A percentile compares a stretch with the other conserved stretches of the same genome.
Evolutionary conservation across 2,888 invertebrate species (phyloP).

Genomic region (Azorinus chamasolen): DNA sequence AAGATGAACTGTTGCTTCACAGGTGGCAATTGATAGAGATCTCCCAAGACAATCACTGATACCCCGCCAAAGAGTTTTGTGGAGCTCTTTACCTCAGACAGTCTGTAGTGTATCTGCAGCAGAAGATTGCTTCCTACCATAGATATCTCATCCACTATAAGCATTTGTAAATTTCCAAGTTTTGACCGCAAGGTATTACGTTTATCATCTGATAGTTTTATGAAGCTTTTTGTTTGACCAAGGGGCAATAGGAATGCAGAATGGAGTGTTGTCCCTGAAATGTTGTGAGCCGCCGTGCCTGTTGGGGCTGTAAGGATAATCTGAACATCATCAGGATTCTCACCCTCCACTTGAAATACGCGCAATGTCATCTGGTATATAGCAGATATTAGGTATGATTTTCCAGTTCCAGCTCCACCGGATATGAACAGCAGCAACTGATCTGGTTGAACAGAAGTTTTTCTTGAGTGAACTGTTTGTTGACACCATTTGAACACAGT

Average conservation of each 20-base stretch:
- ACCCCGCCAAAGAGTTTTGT: slow-evolving; percentile 51
- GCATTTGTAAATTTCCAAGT: slow-evolving; percentile 32
- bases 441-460: not conserved
- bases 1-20: slow-evolving; percentile 44
- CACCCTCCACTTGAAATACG: slow-evolving; percentile 26
- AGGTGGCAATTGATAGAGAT: slow-evolving; percentile 45
- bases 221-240: slow-evolving; percentile 47
- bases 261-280: slow-evolving; percentile 55
- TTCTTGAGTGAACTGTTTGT: not conserved
- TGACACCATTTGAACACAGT: slow-evolving; percentile 40
- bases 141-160: slow-evolving; percentile 64
- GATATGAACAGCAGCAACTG: slow-evolving; percentile 42
- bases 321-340: slow-evolving; percentile 44
- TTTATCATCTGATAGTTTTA: slow-evolving; percentile 53
- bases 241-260: slow-evolving; percentile 56
- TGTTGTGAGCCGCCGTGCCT: slow-evolving; percentile 61
- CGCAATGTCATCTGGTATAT: slow-evolving; percentile 55
- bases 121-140: slow-evolving; percentile 60
- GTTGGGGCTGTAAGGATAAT: slow-evolving; percentile 58
- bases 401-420: slow-evolving; percentile 60
- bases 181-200: slow-evolving; percentile 38
- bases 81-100: slow-evolving; percentile 33
- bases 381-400: slow-evolving; percentile 52
- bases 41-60: no score
- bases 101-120: slow-evolving; percentile 52